phyloP scores from a whole-genome alignment of 1,140 invertebrate species.

The Dendroctonus ponderosae region DNA sequence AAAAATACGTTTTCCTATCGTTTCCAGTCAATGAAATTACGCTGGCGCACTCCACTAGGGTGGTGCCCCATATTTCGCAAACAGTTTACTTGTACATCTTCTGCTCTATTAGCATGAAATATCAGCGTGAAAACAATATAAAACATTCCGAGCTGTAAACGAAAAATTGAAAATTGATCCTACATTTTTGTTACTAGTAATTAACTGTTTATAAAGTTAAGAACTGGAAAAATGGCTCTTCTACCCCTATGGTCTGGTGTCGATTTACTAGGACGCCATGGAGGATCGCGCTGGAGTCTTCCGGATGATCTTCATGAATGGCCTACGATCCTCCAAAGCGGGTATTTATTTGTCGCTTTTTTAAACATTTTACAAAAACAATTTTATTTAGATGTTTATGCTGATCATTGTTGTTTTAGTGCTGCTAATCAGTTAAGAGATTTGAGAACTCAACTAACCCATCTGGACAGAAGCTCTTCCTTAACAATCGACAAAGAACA shows the following conservation, averaged over 20 bases:
- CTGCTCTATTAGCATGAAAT: too few species aligned
- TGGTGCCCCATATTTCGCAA: too few species aligned
- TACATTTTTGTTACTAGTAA: background rate
- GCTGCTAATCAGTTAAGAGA: constrained; percentile 2
- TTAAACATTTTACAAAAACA: background rate
- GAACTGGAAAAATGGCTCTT: constrained; percentile 7
- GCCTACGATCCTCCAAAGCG: constrained; percentile 3
- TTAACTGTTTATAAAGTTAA: background rate
- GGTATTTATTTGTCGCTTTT: background rate
- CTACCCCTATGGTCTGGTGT: constrained; percentile 5
- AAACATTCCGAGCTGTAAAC: background rate
- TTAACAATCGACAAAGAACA: constrained; percentile 13
- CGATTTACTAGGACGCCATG: background rate
- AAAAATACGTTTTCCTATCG: too few species aligned
- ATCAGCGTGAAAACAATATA: too few species aligned
- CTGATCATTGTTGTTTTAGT: background rate
- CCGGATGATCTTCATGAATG: constrained; percentile 11
- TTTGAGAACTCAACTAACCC: constrained; percentile 12
- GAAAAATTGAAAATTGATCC: background rate
- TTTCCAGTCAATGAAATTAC: too few species aligned
- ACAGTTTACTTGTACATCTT: too few species aligned
- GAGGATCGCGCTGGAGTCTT: background rate
- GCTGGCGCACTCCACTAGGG: too few species aligned
- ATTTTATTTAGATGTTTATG: background rate
- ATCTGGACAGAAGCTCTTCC: constrained; percentile 1